These are phyloP conservation scores for Orussus abietinus DNA, from an alignment of 1,140 invertebrate species.

Conservation along the genomic window DNA sequence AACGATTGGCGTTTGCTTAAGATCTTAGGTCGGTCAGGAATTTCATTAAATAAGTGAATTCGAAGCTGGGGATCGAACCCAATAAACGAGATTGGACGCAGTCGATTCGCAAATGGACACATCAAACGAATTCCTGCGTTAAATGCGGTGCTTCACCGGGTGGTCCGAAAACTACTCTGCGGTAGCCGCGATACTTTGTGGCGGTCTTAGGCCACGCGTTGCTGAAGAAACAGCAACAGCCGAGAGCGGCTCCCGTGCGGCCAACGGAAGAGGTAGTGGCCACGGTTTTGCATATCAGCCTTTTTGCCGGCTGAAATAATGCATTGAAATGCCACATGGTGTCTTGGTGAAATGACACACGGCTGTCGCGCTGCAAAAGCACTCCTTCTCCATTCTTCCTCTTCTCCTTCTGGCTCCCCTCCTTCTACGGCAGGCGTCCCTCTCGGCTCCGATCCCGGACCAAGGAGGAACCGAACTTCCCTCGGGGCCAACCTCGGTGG, in stretches of 20 bases:
- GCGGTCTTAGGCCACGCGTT: slow-evolving; percentile 12
- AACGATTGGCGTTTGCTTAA: too few species aligned
- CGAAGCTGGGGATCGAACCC: too few species aligned
- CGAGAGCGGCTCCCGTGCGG: slow-evolving; percentile 12
- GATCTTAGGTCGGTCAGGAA: too few species aligned
- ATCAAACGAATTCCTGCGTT: too few species aligned
- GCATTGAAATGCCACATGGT: slow-evolving; percentile 50
- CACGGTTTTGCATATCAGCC: slow-evolving; percentile 46
- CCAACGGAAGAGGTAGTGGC: slow-evolving; percentile 11
- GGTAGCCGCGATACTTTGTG: slow-evolving; percentile 15
- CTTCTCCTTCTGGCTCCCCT: slow-evolving; percentile 17
- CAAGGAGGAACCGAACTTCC: too few species aligned
- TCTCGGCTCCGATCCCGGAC: slow-evolving; percentile 9
- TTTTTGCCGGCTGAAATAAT: slow-evolving; percentile 49
- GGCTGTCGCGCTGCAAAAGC: slow-evolving; percentile 42
- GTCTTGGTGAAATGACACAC: slow-evolving; percentile 48
- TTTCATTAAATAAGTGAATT: too few species aligned
- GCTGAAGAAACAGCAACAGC: too few species aligned
- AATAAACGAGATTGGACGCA: too few species aligned
- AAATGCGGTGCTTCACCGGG: too few species aligned
- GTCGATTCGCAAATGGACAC: too few species aligned
- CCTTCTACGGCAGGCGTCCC: slow-evolving; percentile 12
- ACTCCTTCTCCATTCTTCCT: slow-evolving; percentile 9
- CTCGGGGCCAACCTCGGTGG: too few species aligned
- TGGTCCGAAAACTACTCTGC: too few species aligned